These are phyloP conservation scores for Nipponia nippon DNA, from an alignment of 2,113 vertebrate genomes.

Conservation along the genomic window DNA sequence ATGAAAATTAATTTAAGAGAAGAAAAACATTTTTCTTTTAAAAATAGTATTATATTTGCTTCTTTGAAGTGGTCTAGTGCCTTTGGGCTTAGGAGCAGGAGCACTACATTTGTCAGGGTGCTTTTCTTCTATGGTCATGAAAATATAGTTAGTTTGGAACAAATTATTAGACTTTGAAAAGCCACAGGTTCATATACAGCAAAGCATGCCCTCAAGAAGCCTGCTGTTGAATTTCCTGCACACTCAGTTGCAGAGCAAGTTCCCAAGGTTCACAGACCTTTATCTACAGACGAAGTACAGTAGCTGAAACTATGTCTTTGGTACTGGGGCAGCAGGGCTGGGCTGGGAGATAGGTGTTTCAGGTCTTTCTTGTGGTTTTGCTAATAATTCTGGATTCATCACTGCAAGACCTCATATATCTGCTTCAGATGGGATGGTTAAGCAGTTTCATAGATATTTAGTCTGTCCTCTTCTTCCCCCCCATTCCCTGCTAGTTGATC, in stretches of 20 bases:
- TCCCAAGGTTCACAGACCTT: neutral
- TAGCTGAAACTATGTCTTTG: neutral
- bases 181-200: neutral
- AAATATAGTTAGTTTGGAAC: neutral
- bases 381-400: neutral
- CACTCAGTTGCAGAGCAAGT: neutral
- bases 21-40: neutral
- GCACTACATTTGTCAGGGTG: neutral
- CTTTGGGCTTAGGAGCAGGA: neutral
- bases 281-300: neutral
- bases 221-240: neutral
- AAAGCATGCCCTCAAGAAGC: accelerated
- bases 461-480: neutral
- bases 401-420: neutral
- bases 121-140: neutral
- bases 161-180: neutral
- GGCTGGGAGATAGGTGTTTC: neutral
- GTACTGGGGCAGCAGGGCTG: neutral
- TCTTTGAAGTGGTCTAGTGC: conserved; percentile 12
- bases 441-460: neutral
- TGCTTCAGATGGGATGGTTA: neutral
- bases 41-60: neutral
- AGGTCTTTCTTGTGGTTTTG: neutral
- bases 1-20: neutral
- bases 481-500: neutral